Percentiles rank a stretch among this genome's conserved stretches.
phyloP scores from a whole-genome alignment of 2,113 vertebrate genomes.

The Nothoprocta pentlandii region DNA sequence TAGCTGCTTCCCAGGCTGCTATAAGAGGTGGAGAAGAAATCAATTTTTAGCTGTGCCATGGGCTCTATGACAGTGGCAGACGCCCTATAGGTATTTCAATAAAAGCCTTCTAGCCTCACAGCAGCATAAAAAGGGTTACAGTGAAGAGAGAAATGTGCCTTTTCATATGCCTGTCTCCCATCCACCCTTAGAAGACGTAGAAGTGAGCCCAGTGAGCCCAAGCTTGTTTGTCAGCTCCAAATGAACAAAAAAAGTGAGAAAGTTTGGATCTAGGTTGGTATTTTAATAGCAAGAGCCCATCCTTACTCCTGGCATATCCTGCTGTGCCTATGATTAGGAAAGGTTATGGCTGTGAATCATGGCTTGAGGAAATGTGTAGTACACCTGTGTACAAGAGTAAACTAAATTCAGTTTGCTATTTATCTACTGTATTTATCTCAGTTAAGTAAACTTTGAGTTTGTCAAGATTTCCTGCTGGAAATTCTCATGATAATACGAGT shows the following conservation, averaged over 20 bases:
- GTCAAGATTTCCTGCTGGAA: constrained; percentile 77
- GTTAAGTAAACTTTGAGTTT: constrained; percentile 77
- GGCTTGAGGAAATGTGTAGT: constrained; percentile 57
- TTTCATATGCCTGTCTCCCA: background rate
- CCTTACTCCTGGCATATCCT: constrained; percentile 44
- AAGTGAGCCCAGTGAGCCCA: background rate
- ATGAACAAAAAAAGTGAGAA: background rate
- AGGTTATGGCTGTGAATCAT: constrained; percentile 73
- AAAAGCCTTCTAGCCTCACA: background rate
- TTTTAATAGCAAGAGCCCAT: constrained; percentile 13
- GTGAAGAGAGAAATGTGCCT: background rate
- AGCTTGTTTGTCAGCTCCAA: constrained; percentile 18
- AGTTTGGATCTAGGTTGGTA: constrained; percentile 49
- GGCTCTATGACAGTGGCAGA: constrained; percentile 2
- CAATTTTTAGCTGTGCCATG: constrained; percentile 32
- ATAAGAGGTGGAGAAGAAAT: background rate
- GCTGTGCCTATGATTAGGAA: constrained; percentile 71
- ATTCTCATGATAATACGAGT: constrained; percentile 72
- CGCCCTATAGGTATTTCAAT: constrained; percentile 36
- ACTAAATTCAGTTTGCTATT: constrained; percentile 76
- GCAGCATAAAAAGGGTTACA: background rate
- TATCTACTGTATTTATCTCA: constrained; percentile 78
- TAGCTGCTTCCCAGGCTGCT: constrained; percentile 4
- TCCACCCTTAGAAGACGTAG: background rate
- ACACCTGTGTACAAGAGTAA: constrained; percentile 71